phyloP scores from a whole-genome alignment of 2,888 invertebrate genomes.

The Pachliopta kotzebuea region DNA sequence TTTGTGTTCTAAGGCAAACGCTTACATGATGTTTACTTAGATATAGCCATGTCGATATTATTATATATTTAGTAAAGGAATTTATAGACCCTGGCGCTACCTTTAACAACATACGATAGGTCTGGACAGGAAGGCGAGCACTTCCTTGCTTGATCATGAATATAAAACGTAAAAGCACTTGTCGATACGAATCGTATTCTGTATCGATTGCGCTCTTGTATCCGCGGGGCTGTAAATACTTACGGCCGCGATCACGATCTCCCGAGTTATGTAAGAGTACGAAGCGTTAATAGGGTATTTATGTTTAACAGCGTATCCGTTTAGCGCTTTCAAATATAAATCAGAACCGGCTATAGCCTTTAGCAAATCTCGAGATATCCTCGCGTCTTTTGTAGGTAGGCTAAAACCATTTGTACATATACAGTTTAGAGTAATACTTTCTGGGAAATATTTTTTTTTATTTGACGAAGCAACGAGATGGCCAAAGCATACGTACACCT shows the following conservation, averaged over 20 bases:
- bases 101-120: background rate
- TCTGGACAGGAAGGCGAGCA: slow-evolving; percentile 34
- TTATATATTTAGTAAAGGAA: background rate
- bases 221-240: slow-evolving; percentile 34
- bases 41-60: no score
- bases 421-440: background rate
- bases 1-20: no score
- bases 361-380: slow-evolving; percentile 34
- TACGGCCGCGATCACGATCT: slow-evolving; percentile 27
- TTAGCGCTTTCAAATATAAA: slow-evolving; percentile 39
- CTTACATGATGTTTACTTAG: no score
- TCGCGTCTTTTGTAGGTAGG: slow-evolving; percentile 32
- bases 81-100: background rate
- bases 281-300: slow-evolving; percentile 38
- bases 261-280: slow-evolving; percentile 19
- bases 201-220: slow-evolving; percentile 34
- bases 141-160: slow-evolving; percentile 33
- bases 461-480: no score
- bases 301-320: slow-evolving; percentile 37
- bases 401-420: slow-evolving; percentile 10
- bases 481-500: no score
- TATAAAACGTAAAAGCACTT: slow-evolving; percentile 34
- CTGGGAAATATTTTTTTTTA: no score
- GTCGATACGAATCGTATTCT: slow-evolving; percentile 37
- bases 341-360: slow-evolving; percentile 36